A percentile compares a stretch with the other conserved stretches of the same genome.
Evolutionary conservation across 2,113 vertebrate genomes (phyloP).

Genomic region (Megaceryle maxima): DNA sequence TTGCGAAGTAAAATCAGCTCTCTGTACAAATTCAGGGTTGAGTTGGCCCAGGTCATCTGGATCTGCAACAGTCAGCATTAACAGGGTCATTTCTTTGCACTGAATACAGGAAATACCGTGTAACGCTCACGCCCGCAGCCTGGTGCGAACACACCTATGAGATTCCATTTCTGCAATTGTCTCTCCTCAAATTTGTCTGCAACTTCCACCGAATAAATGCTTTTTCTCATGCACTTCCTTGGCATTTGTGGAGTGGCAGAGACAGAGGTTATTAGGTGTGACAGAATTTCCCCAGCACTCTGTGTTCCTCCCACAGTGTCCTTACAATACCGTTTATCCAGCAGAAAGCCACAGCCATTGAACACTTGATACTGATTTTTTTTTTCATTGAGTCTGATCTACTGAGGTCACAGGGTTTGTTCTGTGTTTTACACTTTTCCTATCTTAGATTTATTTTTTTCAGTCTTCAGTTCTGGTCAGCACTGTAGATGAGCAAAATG

Average conservation of each 20-base stretch:
- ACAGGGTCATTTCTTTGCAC: not conserved
- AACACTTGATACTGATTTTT: not conserved
- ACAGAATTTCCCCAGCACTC: not conserved
- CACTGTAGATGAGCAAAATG: not conserved
- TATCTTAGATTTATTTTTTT: not conserved
- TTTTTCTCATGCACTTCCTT: not conserved
- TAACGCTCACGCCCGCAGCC: not conserved
- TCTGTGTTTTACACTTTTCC: not conserved
- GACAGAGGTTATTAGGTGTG: not conserved
- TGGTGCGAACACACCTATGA: not conserved
- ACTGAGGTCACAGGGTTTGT: not conserved
- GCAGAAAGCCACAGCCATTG: not conserved
- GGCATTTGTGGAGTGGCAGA: not conserved
- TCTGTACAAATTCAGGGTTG: constrained; percentile 84
- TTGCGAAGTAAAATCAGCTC: constrained; percentile 78
- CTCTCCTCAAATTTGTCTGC: not conserved
- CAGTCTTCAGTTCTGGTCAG: not conserved
- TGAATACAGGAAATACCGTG: not conserved
- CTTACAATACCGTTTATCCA: not conserved
- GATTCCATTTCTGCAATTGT: accelerated
- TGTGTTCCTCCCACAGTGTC: not conserved
- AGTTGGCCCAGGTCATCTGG: constrained; percentile 75
- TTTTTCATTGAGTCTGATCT: not conserved
- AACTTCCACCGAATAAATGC: not conserved
- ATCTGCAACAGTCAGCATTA: constrained; percentile 67